These are phyloP conservation scores for Ascaphus truei DNA, from an alignment of 2,113 vertebrate species.

Conservation along the genomic window DNA sequence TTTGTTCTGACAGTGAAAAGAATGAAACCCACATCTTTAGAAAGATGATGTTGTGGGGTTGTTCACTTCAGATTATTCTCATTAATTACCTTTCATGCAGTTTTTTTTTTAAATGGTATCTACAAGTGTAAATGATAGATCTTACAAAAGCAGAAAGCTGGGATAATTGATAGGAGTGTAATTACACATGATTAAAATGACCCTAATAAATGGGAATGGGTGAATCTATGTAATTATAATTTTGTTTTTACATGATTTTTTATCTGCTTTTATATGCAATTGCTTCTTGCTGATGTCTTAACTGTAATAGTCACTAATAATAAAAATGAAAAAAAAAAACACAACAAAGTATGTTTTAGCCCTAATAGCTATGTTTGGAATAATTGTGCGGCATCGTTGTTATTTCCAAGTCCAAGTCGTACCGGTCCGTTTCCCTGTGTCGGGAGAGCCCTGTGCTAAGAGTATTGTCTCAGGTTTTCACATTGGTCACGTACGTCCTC, in stretches of 20 bases:
- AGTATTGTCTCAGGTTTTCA: no score
- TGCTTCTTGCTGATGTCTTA: background rate
- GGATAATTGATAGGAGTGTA: slow-evolving; percentile 23
- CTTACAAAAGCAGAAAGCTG: slow-evolving; percentile 6
- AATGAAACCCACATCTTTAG: background rate
- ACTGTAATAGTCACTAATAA: background rate
- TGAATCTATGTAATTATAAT: slow-evolving; percentile 13
- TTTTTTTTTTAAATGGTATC: background rate
- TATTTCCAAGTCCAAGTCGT: no score
- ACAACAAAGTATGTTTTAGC: no score
- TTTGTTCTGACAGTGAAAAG: slow-evolving; percentile 6
- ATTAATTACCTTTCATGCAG: background rate
- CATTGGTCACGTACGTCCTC: no score
- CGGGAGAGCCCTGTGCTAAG: no score
- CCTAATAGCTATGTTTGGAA: no score
- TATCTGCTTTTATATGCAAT: background rate
- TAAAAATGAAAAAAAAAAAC: no score
- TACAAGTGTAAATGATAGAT: background rate
- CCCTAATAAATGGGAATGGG: slow-evolving; percentile 19
- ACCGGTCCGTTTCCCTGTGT: no score
- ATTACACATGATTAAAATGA: slow-evolving; percentile 30
- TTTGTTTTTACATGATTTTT: slow-evolving; percentile 22
- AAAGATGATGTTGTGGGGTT: slow-evolving; percentile 10
- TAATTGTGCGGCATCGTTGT: no score
- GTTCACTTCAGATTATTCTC: slow-evolving; percentile 5